Base-by-base conservation (phyloP, 2,113 vertebrate species). In the Ageneiosus marmoratus region DNA sequence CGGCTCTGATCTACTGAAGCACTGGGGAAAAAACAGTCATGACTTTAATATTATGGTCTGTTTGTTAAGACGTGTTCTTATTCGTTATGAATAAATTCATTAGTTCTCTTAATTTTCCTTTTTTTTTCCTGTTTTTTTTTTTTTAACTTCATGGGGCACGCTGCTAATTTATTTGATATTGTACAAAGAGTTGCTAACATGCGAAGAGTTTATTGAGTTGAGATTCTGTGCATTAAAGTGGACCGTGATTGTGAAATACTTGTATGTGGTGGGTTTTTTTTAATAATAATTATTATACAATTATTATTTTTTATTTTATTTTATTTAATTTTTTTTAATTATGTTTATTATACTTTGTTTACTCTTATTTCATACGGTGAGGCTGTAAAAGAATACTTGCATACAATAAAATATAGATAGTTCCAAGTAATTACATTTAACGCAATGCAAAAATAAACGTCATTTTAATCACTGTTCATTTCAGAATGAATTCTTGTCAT, bases 191-290 rank as follows among this genome's bases (percentile, higher is more conserved):
- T 95, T 93, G 94, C 91, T 92, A 94, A 94, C 93, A 93, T 95
- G 94, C 91, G 29, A 89, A 94, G 94, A 95, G 92, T 90, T 95
- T 94, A 83, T 85, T 85, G 86, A 89, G 83, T 83, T 34, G 94
- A 95, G 91, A 90, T 93, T 94, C 94, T 93, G 93, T 97, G 94
- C 95, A 97, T 96, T 96, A 96, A 95, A 95, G 81, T 83, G 85
- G 80, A 86, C 16, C 41, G 84, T 74, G 83, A 69, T 37, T 84
- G 53, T 81, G 82, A 80, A 84, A 79, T 10, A 67, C 72, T 27
- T 80, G 70, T 82, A 74, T 24, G 62, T 51, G 77, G 85, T 82
- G 69, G 58, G 27, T 60, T 89, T 73, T 51, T 74, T 41, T 41
- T 41, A 2, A 41, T 3, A 41, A 41, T 41, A 41, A 41, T 41